Base-by-base conservation (phyloP, 2,113 vertebrate species). In the Oxyura jamaicensis region DNA sequence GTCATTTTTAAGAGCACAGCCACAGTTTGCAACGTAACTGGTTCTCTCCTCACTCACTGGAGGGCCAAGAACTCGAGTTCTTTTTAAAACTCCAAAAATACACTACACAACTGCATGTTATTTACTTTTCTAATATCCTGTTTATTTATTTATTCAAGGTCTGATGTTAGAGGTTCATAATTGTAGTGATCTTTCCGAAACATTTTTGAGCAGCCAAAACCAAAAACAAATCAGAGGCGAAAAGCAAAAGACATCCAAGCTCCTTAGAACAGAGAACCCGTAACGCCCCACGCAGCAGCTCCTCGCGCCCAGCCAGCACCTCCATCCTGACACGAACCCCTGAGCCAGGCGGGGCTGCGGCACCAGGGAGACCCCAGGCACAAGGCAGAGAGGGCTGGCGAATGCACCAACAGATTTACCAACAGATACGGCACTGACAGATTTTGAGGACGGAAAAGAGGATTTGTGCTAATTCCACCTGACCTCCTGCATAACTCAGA, bases 1-100 rank as follows among this genome's bases (percentile, higher is more conserved):
- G 93, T 97, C 96, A 98, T 98, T 97, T 97, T 97, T 97, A 93
- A 93, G 96, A 97, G 96, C 91, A 97, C 96, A 91, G 63, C 94
- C 94, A 93, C 62, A 94, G 95, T 97, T 97, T 97, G 97, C 97
- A 97, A 74, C 90, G 72, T 79, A 93, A 95, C 93, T 96, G 88
- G 96, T 74, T n/a, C 46, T 21, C 44, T 80, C 91, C 67, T 25
- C 36, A 56, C 74, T 87, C 35, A 88, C 79, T 85, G 73, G 87
- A 48, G 94, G 88, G 77, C 96, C 97, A 94, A 95, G 82, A 93
- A 81, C 92, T 65, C 41, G 59, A 88, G 83, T 26, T 83, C 31
- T 46, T 88, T 88, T 93, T 90, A 94, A 63, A 90, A 83, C 90
- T 94, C 86, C 50, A 95, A 95, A 95, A 94, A 88, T 83, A 75